Base-by-base conservation (phyloP, 2,888 invertebrate genomes). In the Folsomia candida region DNA sequence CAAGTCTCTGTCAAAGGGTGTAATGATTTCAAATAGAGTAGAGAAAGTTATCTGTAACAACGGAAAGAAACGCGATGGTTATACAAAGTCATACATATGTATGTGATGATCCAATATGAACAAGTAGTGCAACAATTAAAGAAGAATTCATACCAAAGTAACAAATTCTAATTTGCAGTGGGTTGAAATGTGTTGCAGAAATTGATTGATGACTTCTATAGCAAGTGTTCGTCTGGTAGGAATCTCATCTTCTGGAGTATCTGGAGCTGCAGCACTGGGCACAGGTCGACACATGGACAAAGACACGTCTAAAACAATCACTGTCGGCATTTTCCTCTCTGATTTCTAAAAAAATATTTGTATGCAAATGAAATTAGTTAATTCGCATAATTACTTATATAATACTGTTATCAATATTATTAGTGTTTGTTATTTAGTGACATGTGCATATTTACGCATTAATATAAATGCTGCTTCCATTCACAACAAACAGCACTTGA, bases 1-100 rank as follows among this genome's bases (percentile, higher is more conserved):
- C 83, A 91, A 92, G 80, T 97, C 96, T 70, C 96, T 86, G 0
- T 96, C 96, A 81, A 97, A 97, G 22, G 91, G 89, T 51, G 91
- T 91, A 37, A 91, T 87, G 67, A 93, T 88, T 85, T 86, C 85
- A 75, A 84, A 85, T 1, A 84, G 76, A 0, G 85, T 85, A 1
- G 87, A 86, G 79, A 86, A 87, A 74, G 85, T 83, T 68, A 86
- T 82, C 86, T 86, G 78, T 14, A 80, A 80, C 54, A 70, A 68
- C 67, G 64, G 68, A 51, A 25, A 18, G 18, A 22, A 64, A 29
- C 25, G 25, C 14, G 28, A 62, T 18, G 29, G 51, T 57, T 20
- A 59, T 1, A 6, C 4, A 20, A 14, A 1, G 25, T 18, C 18
- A 6, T 58, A 70, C 4, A 18, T 24, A 51, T 24, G 20, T 69